These are phyloP conservation scores for Metridium senile DNA, from an alignment of 92 coral and sea anemone genomes.

Conservation along the genomic window DNA sequence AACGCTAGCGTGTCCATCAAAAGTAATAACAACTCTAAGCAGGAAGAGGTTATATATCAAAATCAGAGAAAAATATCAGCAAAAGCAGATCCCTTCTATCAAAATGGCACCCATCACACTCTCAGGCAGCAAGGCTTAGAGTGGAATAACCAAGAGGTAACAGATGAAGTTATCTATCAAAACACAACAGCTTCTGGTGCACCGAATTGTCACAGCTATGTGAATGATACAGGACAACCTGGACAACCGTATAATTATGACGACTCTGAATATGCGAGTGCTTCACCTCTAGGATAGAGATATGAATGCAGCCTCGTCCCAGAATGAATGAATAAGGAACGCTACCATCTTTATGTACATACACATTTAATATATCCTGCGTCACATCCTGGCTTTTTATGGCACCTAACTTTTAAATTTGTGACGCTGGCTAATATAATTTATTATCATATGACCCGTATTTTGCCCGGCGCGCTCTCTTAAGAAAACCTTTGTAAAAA, in stretches of 20 bases:
- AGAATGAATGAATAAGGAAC: no score
- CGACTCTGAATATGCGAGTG: not conserved
- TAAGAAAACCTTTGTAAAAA: no score
- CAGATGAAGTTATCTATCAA: not conserved
- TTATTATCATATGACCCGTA: no score
- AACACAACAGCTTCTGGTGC: not conserved
- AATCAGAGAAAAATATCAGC: not conserved
- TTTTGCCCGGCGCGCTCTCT: no score
- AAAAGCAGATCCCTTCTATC: not conserved
- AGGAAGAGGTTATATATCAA: conserved; percentile 3
- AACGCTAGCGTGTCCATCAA: not conserved
- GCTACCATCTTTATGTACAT: no score
- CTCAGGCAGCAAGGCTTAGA: not conserved
- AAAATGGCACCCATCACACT: not conserved
- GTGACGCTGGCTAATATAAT: no score
- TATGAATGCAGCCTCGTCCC: no score
- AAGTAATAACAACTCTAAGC: not conserved
- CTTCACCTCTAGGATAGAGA: no score
- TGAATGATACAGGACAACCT: no score
- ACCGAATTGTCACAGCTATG: not conserved
- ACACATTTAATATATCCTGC: no score
- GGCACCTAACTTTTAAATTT: no score
- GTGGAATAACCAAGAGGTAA: not conserved
- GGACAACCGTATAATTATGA: not conserved
- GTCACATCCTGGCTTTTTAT: no score